phyloP scores from a whole-genome alignment of 2,113 vertebrate genomes.

The Phyllostomus hastatus region DNA sequence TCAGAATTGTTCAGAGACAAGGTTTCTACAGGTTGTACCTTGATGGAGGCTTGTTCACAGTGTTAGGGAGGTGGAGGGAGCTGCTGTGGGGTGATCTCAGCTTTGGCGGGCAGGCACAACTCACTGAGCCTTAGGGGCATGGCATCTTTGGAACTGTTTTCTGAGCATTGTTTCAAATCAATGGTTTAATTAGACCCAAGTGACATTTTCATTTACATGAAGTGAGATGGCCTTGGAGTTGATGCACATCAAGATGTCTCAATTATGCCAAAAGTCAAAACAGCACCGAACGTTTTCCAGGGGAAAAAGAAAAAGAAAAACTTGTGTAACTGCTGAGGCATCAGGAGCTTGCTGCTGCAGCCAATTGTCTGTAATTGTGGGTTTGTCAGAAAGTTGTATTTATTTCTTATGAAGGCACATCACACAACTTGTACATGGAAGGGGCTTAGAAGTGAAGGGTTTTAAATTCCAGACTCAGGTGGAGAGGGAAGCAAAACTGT shows the following conservation, averaged over 20 bases:
- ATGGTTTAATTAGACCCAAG: neutral
- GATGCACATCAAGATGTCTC: neutral
- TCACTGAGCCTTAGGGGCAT: rapidly evolving
- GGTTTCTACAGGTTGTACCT: neutral
- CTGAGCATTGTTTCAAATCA: neutral
- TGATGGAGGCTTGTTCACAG: rapidly evolving
- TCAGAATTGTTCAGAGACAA: neutral
- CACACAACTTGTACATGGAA: rapidly evolving
- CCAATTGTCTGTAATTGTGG: rapidly evolving
- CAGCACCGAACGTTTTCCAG: neutral
- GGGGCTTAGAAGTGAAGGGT: rapidly evolving
- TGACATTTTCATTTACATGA: neutral
- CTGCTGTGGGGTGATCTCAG: rapidly evolving
- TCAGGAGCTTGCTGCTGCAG: neutral
- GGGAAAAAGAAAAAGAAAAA: neutral
- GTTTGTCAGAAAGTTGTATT: rapidly evolving
- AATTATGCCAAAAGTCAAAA: neutral
- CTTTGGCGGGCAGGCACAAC: neutral
- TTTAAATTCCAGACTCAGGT: neutral
- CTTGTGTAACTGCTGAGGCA: rapidly evolving
- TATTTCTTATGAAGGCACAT: rapidly evolving
- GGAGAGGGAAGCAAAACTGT: rapidly evolving
- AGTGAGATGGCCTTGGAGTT: neutral
- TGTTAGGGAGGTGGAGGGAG: rapidly evolving
- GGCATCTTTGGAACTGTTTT: neutral